A percentile compares a stretch with the other conserved stretches of the same genome.
phyloP scores from a whole-genome alignment of 2,797 vertebrate genomes.

The Lagocephalus sceleratus region DNA sequence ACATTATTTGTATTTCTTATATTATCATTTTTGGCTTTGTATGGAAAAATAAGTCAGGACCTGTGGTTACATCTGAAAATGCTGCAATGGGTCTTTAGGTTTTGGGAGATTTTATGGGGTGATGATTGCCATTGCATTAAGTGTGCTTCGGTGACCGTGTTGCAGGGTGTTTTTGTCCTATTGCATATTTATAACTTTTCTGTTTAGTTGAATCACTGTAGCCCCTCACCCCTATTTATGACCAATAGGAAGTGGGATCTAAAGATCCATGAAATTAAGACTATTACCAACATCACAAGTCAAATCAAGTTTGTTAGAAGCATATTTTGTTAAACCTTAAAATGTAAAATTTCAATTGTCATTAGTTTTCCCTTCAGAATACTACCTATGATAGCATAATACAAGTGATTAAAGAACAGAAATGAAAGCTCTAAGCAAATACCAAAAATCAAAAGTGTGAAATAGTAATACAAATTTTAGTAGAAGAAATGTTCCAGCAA shows the following conservation, averaged over 20 bases:
- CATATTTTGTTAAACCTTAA: background rate
- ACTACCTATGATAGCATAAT: slow-evolving; percentile 1
- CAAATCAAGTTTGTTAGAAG: background rate
- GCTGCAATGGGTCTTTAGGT: background rate
- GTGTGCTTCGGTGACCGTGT: slow-evolving; percentile 44
- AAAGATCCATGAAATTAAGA: slow-evolving; percentile 34
- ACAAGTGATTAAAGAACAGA: background rate
- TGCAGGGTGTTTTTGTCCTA: slow-evolving; percentile 51
- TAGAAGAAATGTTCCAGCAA: no score
- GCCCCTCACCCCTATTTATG: slow-evolving; percentile 9
- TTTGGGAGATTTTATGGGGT: slow-evolving; percentile 47
- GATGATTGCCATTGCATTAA: slow-evolving; percentile 62
- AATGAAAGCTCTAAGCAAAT: background rate
- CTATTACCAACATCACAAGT: slow-evolving; percentile 30
- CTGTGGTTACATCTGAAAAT: no score
- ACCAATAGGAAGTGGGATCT: slow-evolving; percentile 6
- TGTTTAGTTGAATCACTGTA: slow-evolving; percentile 25
- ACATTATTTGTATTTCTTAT: no score
- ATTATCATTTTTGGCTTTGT: no score
- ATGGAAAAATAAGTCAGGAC: no score
- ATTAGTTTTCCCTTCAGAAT: background rate
- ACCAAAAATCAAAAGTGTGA: background rate
- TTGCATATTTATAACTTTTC: slow-evolving; percentile 50
- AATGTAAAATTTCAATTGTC: background rate
- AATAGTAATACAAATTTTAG: no score